Conservation (phyloP, 2,113 vertebrate genomes). For the Petroica traversi region DNA sequence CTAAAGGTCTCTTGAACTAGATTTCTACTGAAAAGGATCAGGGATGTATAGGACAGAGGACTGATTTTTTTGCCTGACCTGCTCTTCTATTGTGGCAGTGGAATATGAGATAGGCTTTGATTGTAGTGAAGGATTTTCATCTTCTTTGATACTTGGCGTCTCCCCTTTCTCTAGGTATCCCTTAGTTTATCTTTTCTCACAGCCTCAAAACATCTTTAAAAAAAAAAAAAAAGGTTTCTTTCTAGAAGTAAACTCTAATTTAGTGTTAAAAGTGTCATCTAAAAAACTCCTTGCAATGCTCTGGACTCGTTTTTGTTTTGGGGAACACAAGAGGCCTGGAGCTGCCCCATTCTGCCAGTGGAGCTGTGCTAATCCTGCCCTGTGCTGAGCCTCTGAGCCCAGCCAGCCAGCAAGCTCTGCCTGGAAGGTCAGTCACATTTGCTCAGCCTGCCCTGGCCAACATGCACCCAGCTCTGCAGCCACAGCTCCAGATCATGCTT, state of each 20-base stretch:
- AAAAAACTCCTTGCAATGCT: not conserved
- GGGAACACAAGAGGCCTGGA: not conserved
- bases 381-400: not conserved
- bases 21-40: not conserved
- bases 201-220: not conserved
- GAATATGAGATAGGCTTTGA: not conserved
- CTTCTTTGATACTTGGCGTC: not conserved
- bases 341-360: not conserved
- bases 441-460: not conserved
- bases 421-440: not conserved
- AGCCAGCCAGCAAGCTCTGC: not conserved
- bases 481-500: not conserved
- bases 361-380: not conserved
- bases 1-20: not conserved
- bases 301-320: not conserved
- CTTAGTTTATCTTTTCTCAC: not conserved
- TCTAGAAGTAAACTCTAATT: not conserved
- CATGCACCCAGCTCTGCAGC: not conserved
- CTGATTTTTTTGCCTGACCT: not conserved
- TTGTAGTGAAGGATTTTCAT: not conserved
- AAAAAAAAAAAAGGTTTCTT: not conserved
- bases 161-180: not conserved
- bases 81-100: not conserved
- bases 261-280: not conserved
- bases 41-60: not conserved